Evolutionary conservation across 2,888 invertebrate species (phyloP), one percentile per base, ranked within the genome.

Genomic region (Agriotes lineatus): DNA sequence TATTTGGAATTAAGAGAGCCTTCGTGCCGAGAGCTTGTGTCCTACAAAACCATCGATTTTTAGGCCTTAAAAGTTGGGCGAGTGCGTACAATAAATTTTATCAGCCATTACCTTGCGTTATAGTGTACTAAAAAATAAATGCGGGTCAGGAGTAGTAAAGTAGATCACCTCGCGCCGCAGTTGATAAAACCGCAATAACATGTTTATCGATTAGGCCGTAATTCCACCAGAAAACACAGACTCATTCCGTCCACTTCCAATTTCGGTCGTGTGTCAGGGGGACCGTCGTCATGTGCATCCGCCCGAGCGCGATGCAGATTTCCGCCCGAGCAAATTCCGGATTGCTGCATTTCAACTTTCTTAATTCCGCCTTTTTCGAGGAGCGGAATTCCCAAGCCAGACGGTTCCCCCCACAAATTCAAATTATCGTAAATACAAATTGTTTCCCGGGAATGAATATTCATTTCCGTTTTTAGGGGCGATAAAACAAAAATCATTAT

Each of bases 401-500:
- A 65, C 64, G 61, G 58, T 57, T 67, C 61, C 50, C 52, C 65
- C 57, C 63, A 50, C 63, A 71, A 72, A 72, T 67, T 74, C 68
- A 72, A 71, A 66, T 72, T 67, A 74, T 72, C 74, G 71, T 72
- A 74, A 74, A 74, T 73, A 75, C 72, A 74, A 74, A 74, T 74
- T 74, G 73, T 73, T 73, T 72, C 72, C 65, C 61, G 66, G 58
- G 65, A 75, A 76, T 76, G 77, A 77, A 77, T 77, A 77, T 76
- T 77, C 76, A 77, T 77, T 75, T 75, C 72, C 74, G 74, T 73
- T 76, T 73, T 75, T 72, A 69, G 72, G 62, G 64, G 72, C 69
- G 76, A 76, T 76, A 80, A 78, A 77, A 75, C 76, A 77, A 76
- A 78, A 78, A 78, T 78, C 77, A 77, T 79, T 78, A 78, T 79